Base-by-base conservation (phyloP, 2,888 invertebrate species). In the Drosophila melanosoma region DNA sequence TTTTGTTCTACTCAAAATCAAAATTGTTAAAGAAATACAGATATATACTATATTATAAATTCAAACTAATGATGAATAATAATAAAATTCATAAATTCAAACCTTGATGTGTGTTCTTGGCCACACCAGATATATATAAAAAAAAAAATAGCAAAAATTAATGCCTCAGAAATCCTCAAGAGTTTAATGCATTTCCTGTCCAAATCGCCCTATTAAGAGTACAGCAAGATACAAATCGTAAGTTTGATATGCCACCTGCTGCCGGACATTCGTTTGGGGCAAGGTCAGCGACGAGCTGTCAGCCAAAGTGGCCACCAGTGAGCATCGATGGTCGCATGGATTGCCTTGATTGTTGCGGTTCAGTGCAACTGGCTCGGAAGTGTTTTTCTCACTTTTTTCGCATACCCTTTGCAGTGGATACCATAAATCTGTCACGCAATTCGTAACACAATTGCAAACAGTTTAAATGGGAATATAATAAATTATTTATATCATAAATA, bases 321-420 rank as follows among this genome's bases (percentile, higher is more conserved):
- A 56, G 65, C 76, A 80, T 76, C 72, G 60, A 60, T 76, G 56
- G 63, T 32, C 63, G 54, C 51, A 29, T 45, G 64, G 53, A 54
- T 62, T 59, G 76, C 79, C 85, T 76, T 84, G 87, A 87, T 83
- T 79, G 89, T 84, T 89, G 65, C 79, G 83, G 89, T 89, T 83
- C 89, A 87, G 87, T 87, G 85, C 73, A 76, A 76, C 40, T 71
- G 57, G 57, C 66, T 73, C 88, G 82, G 73, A 82, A 87, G 73
- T 71, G 42, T 69, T 57, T 58, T 38, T 48, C 58, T 60, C 23
- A 36, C 23, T 23, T 59, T 15, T 36, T 10, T 12, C 15, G 4
- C 12, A 35, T 58, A 45, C 66, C 2, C 68, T 52, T 42, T 12
- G 0, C 35, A 11, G 1, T 33, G n/a, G 17, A 0, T 26, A 38